Evolutionary conservation across 1,140 invertebrate species (phyloP).

Genomic region (Drosophila leontia): DNA sequence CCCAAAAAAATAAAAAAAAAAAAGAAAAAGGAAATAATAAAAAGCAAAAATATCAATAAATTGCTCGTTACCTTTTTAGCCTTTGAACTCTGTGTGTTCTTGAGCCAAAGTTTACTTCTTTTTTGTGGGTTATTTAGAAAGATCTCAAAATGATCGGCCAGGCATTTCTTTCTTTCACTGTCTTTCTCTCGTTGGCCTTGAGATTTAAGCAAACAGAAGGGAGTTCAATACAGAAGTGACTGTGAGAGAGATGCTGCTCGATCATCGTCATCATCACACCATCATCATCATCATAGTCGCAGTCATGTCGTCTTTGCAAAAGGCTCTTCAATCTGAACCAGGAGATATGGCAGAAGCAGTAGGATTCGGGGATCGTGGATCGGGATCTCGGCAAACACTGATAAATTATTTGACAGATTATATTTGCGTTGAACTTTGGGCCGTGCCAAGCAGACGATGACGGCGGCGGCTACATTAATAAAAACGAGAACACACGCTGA

Average conservation of each 20-base stretch:
- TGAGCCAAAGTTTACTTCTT: neutral
- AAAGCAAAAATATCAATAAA: no score
- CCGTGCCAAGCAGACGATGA: slow-evolving; percentile 5
- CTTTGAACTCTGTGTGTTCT: neutral
- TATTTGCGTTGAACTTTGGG: slow-evolving; percentile 81
- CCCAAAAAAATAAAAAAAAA: no score
- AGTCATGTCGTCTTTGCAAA: slow-evolving; percentile 3
- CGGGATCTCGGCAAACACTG: slow-evolving; percentile 72
- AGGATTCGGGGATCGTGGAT: neutral
- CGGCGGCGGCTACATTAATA: slow-evolving; percentile 50
- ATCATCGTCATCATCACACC: slow-evolving; percentile 14
- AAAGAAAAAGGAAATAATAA: no score
- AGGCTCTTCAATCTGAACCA: slow-evolving; percentile 32
- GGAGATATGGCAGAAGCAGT: slow-evolving; percentile 5
- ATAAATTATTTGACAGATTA: slow-evolving; percentile 83
- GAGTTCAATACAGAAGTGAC: slow-evolving; percentile 30
- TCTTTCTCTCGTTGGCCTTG: slow-evolving; percentile 1
- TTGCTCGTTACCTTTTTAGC: neutral
- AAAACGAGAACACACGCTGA: slow-evolving; percentile 60
- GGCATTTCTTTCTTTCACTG: slow-evolving; percentile 1
- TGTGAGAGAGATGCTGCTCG: slow-evolving; percentile 11
- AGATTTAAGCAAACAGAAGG: slow-evolving; percentile 52
- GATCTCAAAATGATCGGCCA: slow-evolving; percentile 14
- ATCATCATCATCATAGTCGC: slow-evolving; percentile 5
- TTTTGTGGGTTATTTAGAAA: slow-evolving; percentile 16